Evolutionary conservation across 1,140 invertebrate genomes (phyloP).

Genomic region (Ceratosolen solmsi): DNA sequence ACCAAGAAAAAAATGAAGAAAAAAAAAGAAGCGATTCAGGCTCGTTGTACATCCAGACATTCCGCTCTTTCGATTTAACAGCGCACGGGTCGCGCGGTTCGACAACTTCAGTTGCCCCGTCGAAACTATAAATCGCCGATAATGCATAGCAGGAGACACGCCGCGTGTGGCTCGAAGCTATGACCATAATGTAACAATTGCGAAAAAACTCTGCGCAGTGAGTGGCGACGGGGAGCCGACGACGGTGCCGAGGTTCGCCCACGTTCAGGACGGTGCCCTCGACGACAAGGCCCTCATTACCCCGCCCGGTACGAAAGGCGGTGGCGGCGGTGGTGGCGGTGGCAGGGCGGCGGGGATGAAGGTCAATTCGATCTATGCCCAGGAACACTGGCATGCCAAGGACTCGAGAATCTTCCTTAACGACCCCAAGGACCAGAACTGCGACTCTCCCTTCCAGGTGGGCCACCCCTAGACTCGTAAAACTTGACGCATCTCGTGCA

Average conservation of each 20-base stretch:
- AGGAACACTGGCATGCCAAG: slow-evolving; percentile 67
- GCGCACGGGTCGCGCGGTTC: too few species aligned
- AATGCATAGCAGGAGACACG: too few species aligned
- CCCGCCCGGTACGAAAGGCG: not conserved
- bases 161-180: too few species aligned
- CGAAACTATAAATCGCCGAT: too few species aligned
- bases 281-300: slow-evolving; percentile 58
- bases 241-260: slow-evolving; percentile 50
- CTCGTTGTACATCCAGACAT: too few species aligned
- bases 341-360: slow-evolving; percentile 64
- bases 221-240: not conserved
- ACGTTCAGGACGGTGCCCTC: slow-evolving; percentile 50
- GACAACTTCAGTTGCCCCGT: too few species aligned
- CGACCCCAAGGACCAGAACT: slow-evolving; percentile 64
- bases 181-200: not conserved
- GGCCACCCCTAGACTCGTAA: slow-evolving; percentile 46
- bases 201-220: not conserved
- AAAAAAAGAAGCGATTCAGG: too few species aligned
- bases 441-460: slow-evolving; percentile 65
- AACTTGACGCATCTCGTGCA: not conserved
- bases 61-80: too few species aligned
- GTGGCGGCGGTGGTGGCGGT: not conserved
- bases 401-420: slow-evolving; percentile 64
- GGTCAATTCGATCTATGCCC: slow-evolving; percentile 71
- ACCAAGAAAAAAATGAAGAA: too few species aligned